Percentiles rank a stretch among this genome's conserved stretches.
phyloP scores from a whole-genome alignment of 2,888 invertebrate species.

The Aphidius colemani region DNA sequence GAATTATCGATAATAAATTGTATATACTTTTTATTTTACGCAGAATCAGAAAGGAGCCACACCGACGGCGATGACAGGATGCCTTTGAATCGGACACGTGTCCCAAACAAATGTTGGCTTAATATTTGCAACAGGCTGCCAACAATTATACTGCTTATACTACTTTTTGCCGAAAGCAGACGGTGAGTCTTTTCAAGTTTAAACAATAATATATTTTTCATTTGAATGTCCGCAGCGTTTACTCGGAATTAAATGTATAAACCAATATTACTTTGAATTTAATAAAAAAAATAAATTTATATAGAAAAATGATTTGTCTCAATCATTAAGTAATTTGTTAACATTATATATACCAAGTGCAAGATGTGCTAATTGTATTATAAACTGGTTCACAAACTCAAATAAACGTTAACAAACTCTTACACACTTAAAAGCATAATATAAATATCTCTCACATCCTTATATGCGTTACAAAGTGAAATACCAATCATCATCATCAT shows the following conservation, averaged over 20 bases:
- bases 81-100: conserved; percentile 53
- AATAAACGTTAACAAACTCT: conserved; percentile 15
- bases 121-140: conserved; percentile 33
- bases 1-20: too few relatives aligned
- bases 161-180: conserved; percentile 46
- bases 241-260: not conserved
- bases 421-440: too few relatives aligned
- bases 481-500: too few relatives aligned
- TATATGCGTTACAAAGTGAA: too few relatives aligned
- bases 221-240: not conserved
- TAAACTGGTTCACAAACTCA: conserved; percentile 16
- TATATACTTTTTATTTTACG: not conserved
- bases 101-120: conserved; percentile 49
- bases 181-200: conserved; percentile 45
- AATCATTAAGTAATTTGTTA: too few relatives aligned
- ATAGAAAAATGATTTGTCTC: too few relatives aligned
- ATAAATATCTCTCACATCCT: too few relatives aligned
- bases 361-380: conserved; percentile 18
- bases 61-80: conserved; percentile 58
- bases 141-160: conserved; percentile 28
- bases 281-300: too few relatives aligned
- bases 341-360: not conserved
- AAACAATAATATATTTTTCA: not conserved
- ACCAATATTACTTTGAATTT: too few relatives aligned
- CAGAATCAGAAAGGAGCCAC: conserved; percentile 36